A percentile compares a stretch with the other conserved stretches of the same genome.
phyloP scores from a whole-genome alignment of 2,888 invertebrate species.

The Andrena hattorfiana region DNA sequence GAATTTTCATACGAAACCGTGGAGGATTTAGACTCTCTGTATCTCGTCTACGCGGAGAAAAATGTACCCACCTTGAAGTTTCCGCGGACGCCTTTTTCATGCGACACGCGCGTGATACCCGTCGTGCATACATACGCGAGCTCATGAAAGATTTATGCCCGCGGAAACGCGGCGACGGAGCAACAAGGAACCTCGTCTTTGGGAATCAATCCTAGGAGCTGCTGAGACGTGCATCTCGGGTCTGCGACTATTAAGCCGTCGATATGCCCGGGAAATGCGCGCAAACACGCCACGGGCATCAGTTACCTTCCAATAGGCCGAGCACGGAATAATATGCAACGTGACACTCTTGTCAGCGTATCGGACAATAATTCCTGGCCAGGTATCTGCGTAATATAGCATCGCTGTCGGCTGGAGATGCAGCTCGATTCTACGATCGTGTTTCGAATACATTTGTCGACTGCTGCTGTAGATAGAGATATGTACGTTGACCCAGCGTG shows the following conservation, averaged over 20 bases:
- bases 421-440: slow-evolving; percentile 12
- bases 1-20: slow-evolving; percentile 55
- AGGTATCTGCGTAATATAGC: slow-evolving; percentile 65
- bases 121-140: slow-evolving; percentile 32
- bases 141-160: slow-evolving; percentile 72
- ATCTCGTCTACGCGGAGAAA: slow-evolving; percentile 23
- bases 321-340: slow-evolving; percentile 72
- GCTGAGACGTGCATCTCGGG: slow-evolving; percentile 10
- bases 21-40: slow-evolving; percentile 34
- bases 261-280: neutral
- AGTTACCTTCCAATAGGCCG: slow-evolving; percentile 71
- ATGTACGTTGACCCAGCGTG: neutral
- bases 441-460: slow-evolving; percentile 27
- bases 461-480: slow-evolving; percentile 13
- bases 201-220: slow-evolving; percentile 58
- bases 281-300: slow-evolving; percentile 52
- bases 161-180: slow-evolving; percentile 42
- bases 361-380: slow-evolving; percentile 73
- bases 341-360: slow-evolving; percentile 71
- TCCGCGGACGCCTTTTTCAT: slow-evolving; percentile 16
- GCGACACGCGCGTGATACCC: slow-evolving; percentile 31
- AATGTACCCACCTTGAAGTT: slow-evolving; percentile 51
- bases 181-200: slow-evolving; percentile 51
- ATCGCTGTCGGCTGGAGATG: slow-evolving; percentile 11
- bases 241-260: slow-evolving; percentile 15